phyloP scores from a whole-genome alignment of 2,888 invertebrate species.

The Dioctria linearis region DNA sequence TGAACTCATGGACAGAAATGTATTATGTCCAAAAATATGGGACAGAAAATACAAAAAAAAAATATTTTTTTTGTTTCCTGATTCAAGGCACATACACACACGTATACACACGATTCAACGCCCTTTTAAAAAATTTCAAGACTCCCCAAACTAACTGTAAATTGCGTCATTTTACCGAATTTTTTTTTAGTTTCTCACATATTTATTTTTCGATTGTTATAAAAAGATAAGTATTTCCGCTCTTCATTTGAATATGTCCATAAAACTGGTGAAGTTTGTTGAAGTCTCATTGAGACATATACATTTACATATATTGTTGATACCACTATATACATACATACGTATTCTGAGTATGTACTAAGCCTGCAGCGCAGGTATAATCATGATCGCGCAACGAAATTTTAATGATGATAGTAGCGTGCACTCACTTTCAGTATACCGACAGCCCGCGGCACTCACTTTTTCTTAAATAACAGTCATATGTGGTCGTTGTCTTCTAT shows the following conservation, averaged over 20 bases:
- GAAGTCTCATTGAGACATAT: not conserved
- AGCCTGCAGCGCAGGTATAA: not conserved
- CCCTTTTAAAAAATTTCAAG: slow-evolving; percentile 16
- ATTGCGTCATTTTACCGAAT: slow-evolving; percentile 22
- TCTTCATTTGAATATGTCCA: slow-evolving; percentile 13
- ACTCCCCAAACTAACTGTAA: not conserved
- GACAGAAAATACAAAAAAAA: not conserved
- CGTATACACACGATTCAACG: not conserved
- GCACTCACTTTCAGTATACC: slow-evolving; percentile 18
- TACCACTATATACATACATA: no score
- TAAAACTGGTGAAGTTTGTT: not conserved
- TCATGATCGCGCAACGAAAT: not conserved
- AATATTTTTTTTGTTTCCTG: not conserved
- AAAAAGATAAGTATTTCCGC: not conserved
- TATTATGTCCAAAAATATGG: not conserved
- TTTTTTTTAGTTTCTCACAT: slow-evolving; percentile 34
- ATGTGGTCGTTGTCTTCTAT: not conserved
- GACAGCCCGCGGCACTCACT: slow-evolving; percentile 7
- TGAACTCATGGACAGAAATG: not conserved
- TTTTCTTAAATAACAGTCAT: slow-evolving; percentile 8
- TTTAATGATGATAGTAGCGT: not conserved
- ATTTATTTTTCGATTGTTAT: not conserved
- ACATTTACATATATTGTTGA: not conserved
- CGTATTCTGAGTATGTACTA: no score
- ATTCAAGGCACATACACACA: no score